These are phyloP conservation scores for chimpanzee (Pan troglodytes) DNA, from an alignment of 2,113 vertebrate genomes.

Conservation along the genomic window NHGRI_mPanTro3-v2.1_pri NC_086016.1:45814001-45814500, in stretches of 20 bases:
- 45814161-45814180: constrained; percentile 12
- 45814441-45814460: background rate
- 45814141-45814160: background rate
- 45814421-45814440: background rate
- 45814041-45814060: background rate
- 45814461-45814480: background rate
- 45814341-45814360: background rate
- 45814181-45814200: background rate
- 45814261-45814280: background rate
- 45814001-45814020: background rate
- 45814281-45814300: background rate
- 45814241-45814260: background rate
- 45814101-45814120: background rate
- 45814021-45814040: background rate
- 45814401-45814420: background rate
- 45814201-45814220: background rate
- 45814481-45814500: background rate
- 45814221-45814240: background rate
- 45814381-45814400: background rate
- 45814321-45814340: fast-evolving
- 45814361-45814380: fast-evolving
- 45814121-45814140: constrained; percentile 34
- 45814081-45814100: background rate
- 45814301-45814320: fast-evolving
- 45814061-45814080: background rate